Conservation (phyloP, 2,797 vertebrate species). For the Zalophus californianus region DNA sequence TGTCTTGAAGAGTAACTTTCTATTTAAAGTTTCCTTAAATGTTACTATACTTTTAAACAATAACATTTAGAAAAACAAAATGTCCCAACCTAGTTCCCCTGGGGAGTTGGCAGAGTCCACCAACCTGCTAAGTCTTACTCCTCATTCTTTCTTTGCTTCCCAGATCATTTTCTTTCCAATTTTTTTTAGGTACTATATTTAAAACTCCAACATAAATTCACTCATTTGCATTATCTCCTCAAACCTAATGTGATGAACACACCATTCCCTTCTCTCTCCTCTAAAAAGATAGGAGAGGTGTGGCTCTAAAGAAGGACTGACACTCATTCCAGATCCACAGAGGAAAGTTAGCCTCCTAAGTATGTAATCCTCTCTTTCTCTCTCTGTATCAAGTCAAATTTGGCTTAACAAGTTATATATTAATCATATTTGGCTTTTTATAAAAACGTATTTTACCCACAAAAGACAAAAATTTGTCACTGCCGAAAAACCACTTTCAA, state of each 20-base stretch:
- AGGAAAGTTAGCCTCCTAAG: not conserved
- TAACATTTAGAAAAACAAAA: not conserved
- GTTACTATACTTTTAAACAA: not conserved
- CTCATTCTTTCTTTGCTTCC: not conserved
- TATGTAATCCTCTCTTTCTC: not conserved
- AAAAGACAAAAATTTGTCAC: conserved; percentile 29
- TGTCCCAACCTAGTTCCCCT: not conserved
- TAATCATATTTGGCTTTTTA: not conserved
- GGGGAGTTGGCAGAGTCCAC: not conserved
- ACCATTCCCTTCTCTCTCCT: not conserved
- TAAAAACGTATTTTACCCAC: not conserved
- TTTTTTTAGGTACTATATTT: not conserved
- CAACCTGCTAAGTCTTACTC: not conserved
- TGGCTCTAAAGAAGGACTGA: not conserved
- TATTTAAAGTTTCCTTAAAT: conserved; percentile 40
- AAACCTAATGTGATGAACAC: not conserved
- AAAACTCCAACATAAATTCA: not conserved
- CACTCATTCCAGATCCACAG: not conserved
- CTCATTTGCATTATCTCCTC: not conserved
- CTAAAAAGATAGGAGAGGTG: not conserved
- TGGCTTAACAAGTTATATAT: not conserved
- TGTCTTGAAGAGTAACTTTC: not conserved
- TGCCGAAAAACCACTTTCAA: conserved; percentile 25
- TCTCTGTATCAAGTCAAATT: not conserved
- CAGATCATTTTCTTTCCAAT: not conserved